phyloP scores from a whole-genome alignment of 2,888 invertebrate species.

The Nemurella pictetii region DNA sequence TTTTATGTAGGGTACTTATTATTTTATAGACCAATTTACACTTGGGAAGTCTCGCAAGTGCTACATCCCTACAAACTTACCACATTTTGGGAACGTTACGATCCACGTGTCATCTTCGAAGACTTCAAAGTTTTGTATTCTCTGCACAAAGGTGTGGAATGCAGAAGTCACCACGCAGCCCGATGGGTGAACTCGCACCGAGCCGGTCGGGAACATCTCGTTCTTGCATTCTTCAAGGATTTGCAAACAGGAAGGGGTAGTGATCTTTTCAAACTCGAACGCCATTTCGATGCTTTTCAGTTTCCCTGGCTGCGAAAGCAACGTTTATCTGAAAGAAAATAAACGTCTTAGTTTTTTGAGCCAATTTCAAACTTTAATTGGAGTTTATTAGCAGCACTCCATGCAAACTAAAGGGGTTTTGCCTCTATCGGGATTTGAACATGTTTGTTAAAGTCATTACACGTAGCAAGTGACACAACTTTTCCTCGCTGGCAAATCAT shows the following conservation, averaged over 20 bases:
- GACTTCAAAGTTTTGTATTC: constrained; percentile 48
- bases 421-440: not conserved
- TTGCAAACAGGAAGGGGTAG: constrained; percentile 28
- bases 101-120: constrained; percentile 50
- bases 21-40: too few relatives aligned
- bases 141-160: constrained; percentile 44
- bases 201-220: constrained; percentile 33
- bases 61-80: too few relatives aligned
- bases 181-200: constrained; percentile 40
- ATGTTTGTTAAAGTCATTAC: not conserved
- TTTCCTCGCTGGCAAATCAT: too few relatives aligned
- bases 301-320: not conserved
- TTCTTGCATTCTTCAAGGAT: constrained; percentile 32
- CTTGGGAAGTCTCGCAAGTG: too few relatives aligned
- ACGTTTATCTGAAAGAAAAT: not conserved
- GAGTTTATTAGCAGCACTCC: not conserved
- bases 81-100: constrained; percentile 51
- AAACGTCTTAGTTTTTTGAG: not conserved
- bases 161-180: constrained; percentile 45
- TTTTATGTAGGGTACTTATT: too few relatives aligned
- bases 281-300: constrained; percentile 4
- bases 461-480: too few relatives aligned
- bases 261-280: constrained; percentile 32
- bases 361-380: not conserved
- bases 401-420: not conserved